Base-by-base conservation (phyloP, 2,797 vertebrate species). In the Enteromius mattozi region DNA sequence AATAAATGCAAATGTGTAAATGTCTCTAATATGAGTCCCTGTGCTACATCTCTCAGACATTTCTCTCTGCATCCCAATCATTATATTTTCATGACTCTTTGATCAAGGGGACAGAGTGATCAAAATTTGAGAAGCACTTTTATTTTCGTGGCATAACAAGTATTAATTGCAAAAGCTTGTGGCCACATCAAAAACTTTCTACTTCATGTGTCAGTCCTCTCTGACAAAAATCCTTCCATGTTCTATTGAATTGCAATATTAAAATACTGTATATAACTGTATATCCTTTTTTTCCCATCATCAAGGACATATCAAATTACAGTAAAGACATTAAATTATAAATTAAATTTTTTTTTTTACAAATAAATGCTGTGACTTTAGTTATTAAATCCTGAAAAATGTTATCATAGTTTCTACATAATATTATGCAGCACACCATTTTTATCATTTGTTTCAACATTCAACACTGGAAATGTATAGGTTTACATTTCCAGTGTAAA, bases 81-180 rank as follows among this genome's bases (percentile, higher is more conserved):
- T 75, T 82, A 35, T 75, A 54, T 74, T 51, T 54, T 47, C 59
- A 68, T 70, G 24, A 54, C 35, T 33, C 69, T 76, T 56, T 69
- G 69, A 79, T 85, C 61, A 78, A 61, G 66, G 6, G 79, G 82
- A 85, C 85, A 70, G 27, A 74, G 42, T 80, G 69, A 86, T 78
- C n/a, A 74, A 78, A 81, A 86, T 82, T 70, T 40, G 10, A 40
- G 33, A 3, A 54, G 19, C 69, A 61, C 65, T 42, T 56, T 74
- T 80, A n/a, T 35, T 78, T 61, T 61, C 7, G 33, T 14, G 3
- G 78, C 68, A 63, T n/a, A 63, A 30, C 21, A 47, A 17, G 12
- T 10, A 47, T 76, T 13, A 40, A 66, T 49, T 77, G 17, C 33
- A 76, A 42, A 69, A 47, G 30, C 16, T 68, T 49, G 12, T 14